phyloP scores from a whole-genome alignment of 2,113 vertebrate genomes.

The Prunella fulvescens region DNA sequence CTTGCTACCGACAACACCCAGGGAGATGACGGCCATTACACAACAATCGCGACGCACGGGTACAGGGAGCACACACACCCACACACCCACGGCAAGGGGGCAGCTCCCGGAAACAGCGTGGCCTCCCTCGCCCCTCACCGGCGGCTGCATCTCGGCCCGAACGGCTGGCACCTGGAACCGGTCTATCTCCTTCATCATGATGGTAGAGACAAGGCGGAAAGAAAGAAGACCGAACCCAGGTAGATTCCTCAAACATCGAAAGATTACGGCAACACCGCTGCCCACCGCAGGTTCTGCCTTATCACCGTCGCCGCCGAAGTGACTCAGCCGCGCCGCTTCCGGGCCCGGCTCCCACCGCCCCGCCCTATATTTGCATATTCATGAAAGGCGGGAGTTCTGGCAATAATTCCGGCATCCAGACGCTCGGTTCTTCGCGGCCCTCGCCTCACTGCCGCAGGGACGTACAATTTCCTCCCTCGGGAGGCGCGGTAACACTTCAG shows the following conservation, averaged over 20 bases:
- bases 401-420: not conserved
- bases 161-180: conserved; percentile 90
- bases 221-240: conserved; percentile 5
- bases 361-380: not conserved
- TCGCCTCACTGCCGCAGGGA: not conserved
- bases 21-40: not conserved
- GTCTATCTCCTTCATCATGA: conserved; percentile 94
- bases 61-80: not conserved
- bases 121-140: conserved; percentile 85
- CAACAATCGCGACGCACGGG: not conserved
- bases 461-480: not conserved
- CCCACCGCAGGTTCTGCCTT: conserved; percentile 12
- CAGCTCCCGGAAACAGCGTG: not conserved
- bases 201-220: conserved; percentile 22
- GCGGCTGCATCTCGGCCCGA: conserved; percentile 85
- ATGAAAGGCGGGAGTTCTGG: not conserved
- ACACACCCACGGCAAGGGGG: not conserved
- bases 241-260: conserved; percentile 4
- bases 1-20: not conserved
- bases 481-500: not conserved
- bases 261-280: not conserved
- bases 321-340: not conserved
- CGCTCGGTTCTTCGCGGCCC: not conserved
- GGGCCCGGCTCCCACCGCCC: not conserved
- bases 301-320: conserved; percentile 27